Percentiles rank a stretch among this genome's conserved stretches.
Evolutionary conservation across 2,797 vertebrate genomes (phyloP).

Genomic region (Chiloscyllium punctatum): DNA sequence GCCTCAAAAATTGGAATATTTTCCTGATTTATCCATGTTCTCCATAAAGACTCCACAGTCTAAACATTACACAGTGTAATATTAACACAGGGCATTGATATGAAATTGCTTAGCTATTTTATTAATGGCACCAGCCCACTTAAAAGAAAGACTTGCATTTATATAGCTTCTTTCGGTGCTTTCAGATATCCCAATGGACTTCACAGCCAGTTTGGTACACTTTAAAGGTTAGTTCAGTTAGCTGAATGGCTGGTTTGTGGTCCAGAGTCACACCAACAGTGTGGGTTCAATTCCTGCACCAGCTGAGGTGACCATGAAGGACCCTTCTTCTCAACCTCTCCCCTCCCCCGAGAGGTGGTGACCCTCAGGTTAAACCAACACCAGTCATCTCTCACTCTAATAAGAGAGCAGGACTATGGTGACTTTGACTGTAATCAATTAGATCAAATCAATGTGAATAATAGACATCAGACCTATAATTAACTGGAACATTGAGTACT

Average conservation of each 20-base stretch:
- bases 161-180: not conserved
- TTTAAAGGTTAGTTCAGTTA: too few relatives aligned
- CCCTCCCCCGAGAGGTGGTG: too few relatives aligned
- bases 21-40: not conserved
- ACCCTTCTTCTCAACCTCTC: too few relatives aligned
- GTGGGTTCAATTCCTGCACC: too few relatives aligned
- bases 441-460: not conserved
- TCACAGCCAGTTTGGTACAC: not conserved
- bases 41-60: not conserved
- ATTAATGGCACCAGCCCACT: not conserved
- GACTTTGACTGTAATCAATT: not conserved
- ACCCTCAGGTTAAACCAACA: too few relatives aligned
- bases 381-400: too few relatives aligned
- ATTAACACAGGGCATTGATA: not conserved
- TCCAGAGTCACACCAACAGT: too few relatives aligned
- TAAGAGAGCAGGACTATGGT: too few relatives aligned
- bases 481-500: not conserved
- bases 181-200: not conserved
- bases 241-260: too few relatives aligned
- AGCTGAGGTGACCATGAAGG: too few relatives aligned
- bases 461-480: not conserved
- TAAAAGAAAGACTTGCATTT: not conserved
- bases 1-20: not conserved
- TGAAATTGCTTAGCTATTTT: slow-evolving; percentile 12
- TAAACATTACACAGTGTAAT: not conserved